These are phyloP conservation scores for Menura novaehollandiae DNA, from an alignment of 2,113 vertebrate genomes.

Conservation along the genomic window DNA sequence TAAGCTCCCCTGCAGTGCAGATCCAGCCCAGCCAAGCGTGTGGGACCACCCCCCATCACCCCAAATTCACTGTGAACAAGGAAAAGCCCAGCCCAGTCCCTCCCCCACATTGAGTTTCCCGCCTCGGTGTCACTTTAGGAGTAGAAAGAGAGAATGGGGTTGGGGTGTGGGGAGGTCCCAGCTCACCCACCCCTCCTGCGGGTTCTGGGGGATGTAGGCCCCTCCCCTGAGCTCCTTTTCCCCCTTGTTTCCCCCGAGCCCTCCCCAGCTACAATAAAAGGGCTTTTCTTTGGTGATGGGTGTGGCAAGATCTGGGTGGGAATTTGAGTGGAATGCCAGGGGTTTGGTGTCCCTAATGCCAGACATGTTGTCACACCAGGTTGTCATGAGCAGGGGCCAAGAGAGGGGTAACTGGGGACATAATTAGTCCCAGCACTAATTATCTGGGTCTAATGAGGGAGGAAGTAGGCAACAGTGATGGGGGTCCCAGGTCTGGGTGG, in stretches of 20 bases:
- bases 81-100: not conserved
- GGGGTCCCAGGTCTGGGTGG: not conserved
- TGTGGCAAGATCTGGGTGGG: too few species aligned
- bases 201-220: not conserved
- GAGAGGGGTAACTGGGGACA: not conserved
- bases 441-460: not conserved
- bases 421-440: not conserved
- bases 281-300: constrained; percentile 32
- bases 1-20: not conserved
- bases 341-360: not conserved
- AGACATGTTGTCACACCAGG: not conserved
- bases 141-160: not conserved
- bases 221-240: fast-evolving
- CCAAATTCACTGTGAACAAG: constrained; percentile 35
- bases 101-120: not conserved
- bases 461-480: not conserved
- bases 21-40: not conserved
- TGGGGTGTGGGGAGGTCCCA: fast-evolving
- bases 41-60: not conserved
- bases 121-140: not conserved
- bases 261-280: constrained; percentile 17
- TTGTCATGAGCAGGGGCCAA: not conserved
- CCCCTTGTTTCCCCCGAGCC: not conserved
- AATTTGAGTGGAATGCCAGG: not conserved
- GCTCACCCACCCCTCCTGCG: not conserved